Conservation (phyloP, 2,113 vertebrate genomes). For the Litocranius walleri region DNA sequence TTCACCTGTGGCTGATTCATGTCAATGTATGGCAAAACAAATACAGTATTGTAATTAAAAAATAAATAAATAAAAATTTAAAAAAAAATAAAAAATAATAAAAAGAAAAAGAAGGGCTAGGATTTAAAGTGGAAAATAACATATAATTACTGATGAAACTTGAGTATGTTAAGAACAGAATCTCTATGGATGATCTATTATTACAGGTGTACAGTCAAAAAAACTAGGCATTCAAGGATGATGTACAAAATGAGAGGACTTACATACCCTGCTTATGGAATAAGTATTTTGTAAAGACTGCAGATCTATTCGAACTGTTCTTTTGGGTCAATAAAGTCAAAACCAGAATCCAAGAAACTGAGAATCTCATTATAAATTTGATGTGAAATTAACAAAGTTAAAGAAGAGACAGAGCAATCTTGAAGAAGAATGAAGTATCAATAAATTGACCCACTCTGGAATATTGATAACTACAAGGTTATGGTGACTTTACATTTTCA, state of each 20-base stretch:
- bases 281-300: background rate
- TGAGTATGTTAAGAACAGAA: background rate
- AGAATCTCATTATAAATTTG: background rate
- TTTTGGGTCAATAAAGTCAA: background rate
- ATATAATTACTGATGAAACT: background rate
- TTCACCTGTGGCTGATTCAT: no score
- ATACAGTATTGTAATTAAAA: no score
- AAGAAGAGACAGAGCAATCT: background rate
- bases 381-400: background rate
- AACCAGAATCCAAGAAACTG: background rate
- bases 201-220: background rate
- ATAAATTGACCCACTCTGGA: background rate
- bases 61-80: no score
- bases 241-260: background rate
- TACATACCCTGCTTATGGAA: background rate
- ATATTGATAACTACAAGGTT: background rate
- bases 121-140: background rate
- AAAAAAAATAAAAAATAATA: no score
- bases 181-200: background rate
- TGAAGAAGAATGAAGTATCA: background rate
- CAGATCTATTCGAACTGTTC: background rate
- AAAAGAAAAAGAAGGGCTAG: background rate
- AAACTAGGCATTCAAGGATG: background rate
- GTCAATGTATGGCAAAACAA: no score
- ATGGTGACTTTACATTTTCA: background rate